Evolutionary conservation across 2,797 vertebrate species (phyloP).

Genomic region (Catharus ustulatus): DNA sequence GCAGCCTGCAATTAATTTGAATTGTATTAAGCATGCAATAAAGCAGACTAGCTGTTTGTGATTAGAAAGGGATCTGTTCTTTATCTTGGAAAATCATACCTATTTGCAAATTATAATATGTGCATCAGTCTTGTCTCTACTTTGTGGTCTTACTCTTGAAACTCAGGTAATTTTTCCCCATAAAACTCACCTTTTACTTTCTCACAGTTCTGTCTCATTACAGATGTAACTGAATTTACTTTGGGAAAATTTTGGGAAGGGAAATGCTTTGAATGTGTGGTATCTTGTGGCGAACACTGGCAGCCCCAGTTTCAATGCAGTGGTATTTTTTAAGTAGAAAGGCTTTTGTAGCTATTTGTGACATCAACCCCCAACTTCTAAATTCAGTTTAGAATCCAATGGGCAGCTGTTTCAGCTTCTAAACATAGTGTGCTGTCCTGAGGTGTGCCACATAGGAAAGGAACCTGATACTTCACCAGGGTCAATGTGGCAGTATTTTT

Average conservation of each 20-base stretch:
- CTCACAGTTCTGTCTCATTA: background rate
- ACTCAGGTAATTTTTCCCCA: background rate
- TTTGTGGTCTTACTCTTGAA: background rate
- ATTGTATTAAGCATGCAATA: background rate
- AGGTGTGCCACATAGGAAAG: background rate
- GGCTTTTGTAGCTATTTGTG: background rate
- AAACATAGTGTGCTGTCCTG: background rate
- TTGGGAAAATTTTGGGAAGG: background rate
- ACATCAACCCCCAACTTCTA: background rate
- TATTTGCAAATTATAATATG: background rate
- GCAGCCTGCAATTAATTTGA: background rate
- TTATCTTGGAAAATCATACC: slow-evolving; percentile 1
- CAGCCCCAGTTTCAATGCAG: background rate
- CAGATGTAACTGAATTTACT: background rate
- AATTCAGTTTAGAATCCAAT: background rate
- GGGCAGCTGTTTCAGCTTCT: background rate
- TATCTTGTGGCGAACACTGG: background rate
- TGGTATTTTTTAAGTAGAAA: background rate
- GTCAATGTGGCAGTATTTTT: background rate
- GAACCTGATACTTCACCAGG: background rate
- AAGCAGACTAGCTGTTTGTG: background rate
- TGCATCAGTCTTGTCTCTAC: background rate
- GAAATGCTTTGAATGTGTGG: background rate
- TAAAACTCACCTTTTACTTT: background rate
- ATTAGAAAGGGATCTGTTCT: slow-evolving; percentile 5